These are phyloP conservation scores for Macheiramphus alcinus DNA, from an alignment of 2,113 vertebrate genomes.

Conservation along the genomic window DNA sequence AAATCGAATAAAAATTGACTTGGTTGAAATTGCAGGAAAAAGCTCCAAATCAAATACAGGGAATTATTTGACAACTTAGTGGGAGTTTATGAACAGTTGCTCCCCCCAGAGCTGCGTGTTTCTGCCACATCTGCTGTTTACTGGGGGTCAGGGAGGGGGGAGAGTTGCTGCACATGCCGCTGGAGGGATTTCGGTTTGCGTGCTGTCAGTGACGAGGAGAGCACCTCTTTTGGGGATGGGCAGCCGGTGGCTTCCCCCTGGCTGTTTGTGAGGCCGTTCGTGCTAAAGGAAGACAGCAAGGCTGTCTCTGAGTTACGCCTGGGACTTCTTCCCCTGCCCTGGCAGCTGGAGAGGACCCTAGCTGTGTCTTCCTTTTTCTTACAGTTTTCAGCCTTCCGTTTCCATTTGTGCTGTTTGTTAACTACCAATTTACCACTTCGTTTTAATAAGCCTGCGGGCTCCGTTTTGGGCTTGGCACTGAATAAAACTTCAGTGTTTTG, in stretches of 20 bases:
- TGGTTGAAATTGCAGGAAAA: not conserved
- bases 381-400: not conserved
- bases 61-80: not conserved
- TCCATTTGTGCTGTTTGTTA: not conserved
- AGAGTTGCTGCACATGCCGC: accelerated
- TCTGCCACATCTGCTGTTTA: not conserved
- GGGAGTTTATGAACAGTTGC: not conserved
- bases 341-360: not conserved
- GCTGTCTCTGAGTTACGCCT: not conserved
- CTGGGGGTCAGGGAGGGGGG: too few relatives aligned
- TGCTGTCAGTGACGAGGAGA: not conserved
- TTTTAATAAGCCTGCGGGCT: not conserved
- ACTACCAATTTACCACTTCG: not conserved
- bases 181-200: not conserved
- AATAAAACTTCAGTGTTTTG: not conserved
- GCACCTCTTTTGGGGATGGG: not conserved
- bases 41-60: not conserved
- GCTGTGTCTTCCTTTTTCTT: not conserved
- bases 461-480: not conserved
- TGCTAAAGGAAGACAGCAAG: not conserved
- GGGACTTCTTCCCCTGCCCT: not conserved
- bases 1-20: not conserved
- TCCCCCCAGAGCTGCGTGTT: accelerated
- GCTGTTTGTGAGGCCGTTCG: not conserved
- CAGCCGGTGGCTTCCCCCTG: not conserved